Evolutionary conservation across 92 coral and sea anemone species (phyloP).

Genomic region (Bergia sp.): DNA sequence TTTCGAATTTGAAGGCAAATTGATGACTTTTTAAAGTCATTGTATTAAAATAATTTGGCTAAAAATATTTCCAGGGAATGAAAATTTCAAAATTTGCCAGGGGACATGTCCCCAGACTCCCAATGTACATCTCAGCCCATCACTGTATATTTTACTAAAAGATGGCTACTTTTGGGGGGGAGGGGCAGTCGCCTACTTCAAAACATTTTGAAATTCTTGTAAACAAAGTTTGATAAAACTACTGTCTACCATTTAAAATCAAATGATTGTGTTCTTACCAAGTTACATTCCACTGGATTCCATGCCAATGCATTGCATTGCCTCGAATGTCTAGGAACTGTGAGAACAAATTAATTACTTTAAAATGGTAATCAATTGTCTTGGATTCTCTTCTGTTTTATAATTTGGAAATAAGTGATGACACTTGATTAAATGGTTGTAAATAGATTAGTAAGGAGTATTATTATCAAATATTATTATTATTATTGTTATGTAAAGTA

Average conservation of each 20-base stretch:
- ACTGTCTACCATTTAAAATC: neutral
- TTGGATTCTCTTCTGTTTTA: neutral
- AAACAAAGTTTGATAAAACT: neutral
- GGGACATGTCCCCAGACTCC: too few relatives aligned
- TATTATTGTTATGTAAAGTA: too few relatives aligned
- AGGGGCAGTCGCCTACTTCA: too few relatives aligned
- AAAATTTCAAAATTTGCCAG: too few relatives aligned
- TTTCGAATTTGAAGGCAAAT: too few relatives aligned
- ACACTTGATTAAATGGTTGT: neutral
- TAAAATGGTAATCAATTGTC: neutral
- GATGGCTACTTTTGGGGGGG: too few relatives aligned
- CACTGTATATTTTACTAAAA: too few relatives aligned
- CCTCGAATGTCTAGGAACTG: constrained; percentile 93
- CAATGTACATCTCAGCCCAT: too few relatives aligned
- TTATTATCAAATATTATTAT: too few relatives aligned
- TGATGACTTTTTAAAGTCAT: too few relatives aligned
- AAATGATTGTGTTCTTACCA: constrained; percentile 54
- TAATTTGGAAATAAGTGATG: neutral
- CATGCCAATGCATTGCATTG: constrained; percentile 95
- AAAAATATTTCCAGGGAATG: too few relatives aligned
- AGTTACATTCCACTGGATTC: constrained; percentile 88
- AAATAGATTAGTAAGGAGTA: neutral
- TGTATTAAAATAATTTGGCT: too few relatives aligned
- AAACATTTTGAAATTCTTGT: neutral
- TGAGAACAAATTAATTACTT: neutral